phyloP scores from a whole-genome alignment of 2,113 vertebrate genomes.

The Taurulus bubalis region DNA sequence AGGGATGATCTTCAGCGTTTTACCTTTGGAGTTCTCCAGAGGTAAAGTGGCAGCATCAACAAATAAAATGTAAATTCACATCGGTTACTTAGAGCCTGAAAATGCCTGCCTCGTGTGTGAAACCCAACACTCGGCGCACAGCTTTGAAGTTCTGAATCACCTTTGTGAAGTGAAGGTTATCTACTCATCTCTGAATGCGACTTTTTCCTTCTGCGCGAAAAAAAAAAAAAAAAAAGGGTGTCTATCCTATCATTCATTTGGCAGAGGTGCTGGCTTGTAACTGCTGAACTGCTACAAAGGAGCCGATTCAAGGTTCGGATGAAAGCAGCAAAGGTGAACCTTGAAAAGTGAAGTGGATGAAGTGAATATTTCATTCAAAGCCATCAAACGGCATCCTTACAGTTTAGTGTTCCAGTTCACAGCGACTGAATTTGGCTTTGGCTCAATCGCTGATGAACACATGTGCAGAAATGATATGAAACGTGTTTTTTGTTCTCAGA shows the following conservation, averaged over 20 bases:
- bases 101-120: conserved; percentile 12
- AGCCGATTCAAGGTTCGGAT: conserved; percentile 31
- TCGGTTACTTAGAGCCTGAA: background rate
- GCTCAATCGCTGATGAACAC: background rate
- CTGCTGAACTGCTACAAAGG: conserved; percentile 23
- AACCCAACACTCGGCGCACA: background rate
- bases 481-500: background rate
- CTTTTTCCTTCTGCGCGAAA: rapidly evolving
- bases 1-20: conserved; percentile 16
- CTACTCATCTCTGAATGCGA: conserved; percentile 7
- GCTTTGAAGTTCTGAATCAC: conserved; percentile 48
- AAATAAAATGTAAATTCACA: conserved; percentile 25
- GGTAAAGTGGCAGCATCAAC: conserved; percentile 6
- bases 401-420: background rate
- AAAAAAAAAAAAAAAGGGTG: background rate
- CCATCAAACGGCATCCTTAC: background rate
- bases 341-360: conserved; percentile 23
- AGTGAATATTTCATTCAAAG: conserved; percentile 22
- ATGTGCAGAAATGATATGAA: background rate
- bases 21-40: conserved; percentile 6
- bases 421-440: background rate
- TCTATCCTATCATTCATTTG: conserved; percentile 18
- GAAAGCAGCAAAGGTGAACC: conserved; percentile 38
- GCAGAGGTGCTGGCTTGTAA: conserved; percentile 12
- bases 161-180: conserved; percentile 59